phyloP scores from a whole-genome alignment of 2,888 invertebrate species.

The Hirtodrosophila alboralis region DNA sequence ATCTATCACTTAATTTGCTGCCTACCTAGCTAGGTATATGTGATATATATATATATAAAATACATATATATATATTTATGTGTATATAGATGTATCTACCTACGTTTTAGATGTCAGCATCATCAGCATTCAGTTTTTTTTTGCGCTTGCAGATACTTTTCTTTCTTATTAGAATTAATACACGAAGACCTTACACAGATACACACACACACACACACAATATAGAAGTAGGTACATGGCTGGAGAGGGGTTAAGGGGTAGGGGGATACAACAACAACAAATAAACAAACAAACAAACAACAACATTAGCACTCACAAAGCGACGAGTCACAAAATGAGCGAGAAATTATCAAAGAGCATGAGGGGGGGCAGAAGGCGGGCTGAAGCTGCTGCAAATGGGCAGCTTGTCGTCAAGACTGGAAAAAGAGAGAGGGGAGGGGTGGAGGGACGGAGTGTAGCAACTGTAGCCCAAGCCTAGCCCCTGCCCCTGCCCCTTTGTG shows the following conservation, averaged over 20 bases:
- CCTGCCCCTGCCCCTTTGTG: neutral
- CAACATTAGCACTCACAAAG: slow-evolving; percentile 62
- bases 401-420: too few species aligned
- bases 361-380: neutral
- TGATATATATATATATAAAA: too few species aligned
- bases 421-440: neutral
- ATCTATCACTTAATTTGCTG: slow-evolving; percentile 1
- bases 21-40: too few species aligned
- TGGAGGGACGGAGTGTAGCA: neutral
- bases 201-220: slow-evolving; percentile 20
- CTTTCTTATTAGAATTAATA: slow-evolving; percentile 66
- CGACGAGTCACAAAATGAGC: slow-evolving; percentile 68
- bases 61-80: neutral
- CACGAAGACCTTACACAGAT: slow-evolving; percentile 41
- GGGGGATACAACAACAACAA: slow-evolving; percentile 8
- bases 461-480: too few species aligned
- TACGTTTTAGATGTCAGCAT: slow-evolving; percentile 36
- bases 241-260: slow-evolving; percentile 1
- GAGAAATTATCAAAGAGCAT: slow-evolving; percentile 63
- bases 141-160: slow-evolving; percentile 52
- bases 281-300: slow-evolving; percentile 26
- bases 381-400: too few species aligned
- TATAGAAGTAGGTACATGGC: slow-evolving; percentile 26
- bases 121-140: slow-evolving; percentile 7
- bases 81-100: slow-evolving; percentile 11